phyloP scores from a whole-genome alignment of 1,140 invertebrate species.

The Heliconius congener region DNA sequence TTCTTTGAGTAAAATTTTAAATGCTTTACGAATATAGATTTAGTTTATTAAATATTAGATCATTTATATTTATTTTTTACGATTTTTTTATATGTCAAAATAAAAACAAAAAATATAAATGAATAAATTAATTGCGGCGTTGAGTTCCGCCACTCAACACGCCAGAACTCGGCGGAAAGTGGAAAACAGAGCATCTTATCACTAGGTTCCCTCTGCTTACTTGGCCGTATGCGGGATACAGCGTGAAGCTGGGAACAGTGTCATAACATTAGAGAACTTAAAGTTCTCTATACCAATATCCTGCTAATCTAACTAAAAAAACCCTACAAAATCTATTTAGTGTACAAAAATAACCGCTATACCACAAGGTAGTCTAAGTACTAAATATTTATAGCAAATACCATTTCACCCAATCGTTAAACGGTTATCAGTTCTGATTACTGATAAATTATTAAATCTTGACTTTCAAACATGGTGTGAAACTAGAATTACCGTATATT shows the following conservation, averaged over 20 bases:
- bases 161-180: too few species aligned
- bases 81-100: too few species aligned
- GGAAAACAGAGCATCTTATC: too few species aligned
- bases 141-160: too few species aligned
- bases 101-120: too few species aligned
- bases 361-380: background rate
- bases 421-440: constrained; percentile 11
- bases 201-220: too few species aligned
- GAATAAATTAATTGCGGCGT: too few species aligned
- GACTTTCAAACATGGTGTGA: constrained; percentile 18
- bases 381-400: background rate
- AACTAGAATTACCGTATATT: constrained; percentile 22
- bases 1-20: constrained; percentile 55
- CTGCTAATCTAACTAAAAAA: background rate
- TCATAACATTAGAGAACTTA: too few species aligned
- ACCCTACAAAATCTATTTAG: background rate
- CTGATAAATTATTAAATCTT: constrained; percentile 12
- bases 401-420: constrained; percentile 5
- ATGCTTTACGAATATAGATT: background rate
- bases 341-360: background rate
- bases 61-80: background rate
- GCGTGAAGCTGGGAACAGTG: too few species aligned
- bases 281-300: too few species aligned
- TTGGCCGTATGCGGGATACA: too few species aligned
- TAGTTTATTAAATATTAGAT: background rate